phyloP scores from a whole-genome alignment of 2,797 vertebrate genomes.

The Ptychobarbus kaznakovi region DNA sequence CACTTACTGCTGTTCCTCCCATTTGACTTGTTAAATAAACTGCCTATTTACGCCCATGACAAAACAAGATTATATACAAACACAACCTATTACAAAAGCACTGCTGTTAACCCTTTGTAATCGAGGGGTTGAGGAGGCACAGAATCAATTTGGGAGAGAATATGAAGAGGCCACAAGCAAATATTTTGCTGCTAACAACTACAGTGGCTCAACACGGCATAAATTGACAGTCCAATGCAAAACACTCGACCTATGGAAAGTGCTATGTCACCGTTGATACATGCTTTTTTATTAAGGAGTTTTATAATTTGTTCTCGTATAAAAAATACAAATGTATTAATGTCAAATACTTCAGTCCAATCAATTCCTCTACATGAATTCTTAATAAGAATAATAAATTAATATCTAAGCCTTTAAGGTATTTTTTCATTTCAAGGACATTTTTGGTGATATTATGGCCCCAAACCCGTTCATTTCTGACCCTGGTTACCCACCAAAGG shows the following conservation, averaged over 20 bases:
- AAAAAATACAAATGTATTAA: not conserved
- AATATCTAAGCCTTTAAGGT: not conserved
- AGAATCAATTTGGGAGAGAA: not conserved
- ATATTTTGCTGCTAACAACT: conserved; percentile 8
- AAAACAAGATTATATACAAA: conserved; percentile 81
- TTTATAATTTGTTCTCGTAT: not conserved
- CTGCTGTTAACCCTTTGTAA: conserved; percentile 34
- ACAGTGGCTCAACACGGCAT: not conserved
- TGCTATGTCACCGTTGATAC: not conserved
- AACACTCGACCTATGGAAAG: not conserved
- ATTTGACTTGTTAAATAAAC: conserved; percentile 83
- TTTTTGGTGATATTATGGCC: not conserved
- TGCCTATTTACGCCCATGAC: conserved; percentile 76
- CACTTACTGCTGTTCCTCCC: conserved; percentile 66
- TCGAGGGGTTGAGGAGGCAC: conserved; percentile 12
- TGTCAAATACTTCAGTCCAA: not conserved
- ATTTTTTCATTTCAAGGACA: not conserved
- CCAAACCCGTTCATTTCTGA: not conserved
- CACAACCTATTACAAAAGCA: conserved; percentile 57
- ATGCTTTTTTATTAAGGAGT: not conserved
- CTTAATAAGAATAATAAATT: not conserved
- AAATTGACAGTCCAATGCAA: not conserved
- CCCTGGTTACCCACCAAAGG: not conserved
- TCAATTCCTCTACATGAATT: not conserved
- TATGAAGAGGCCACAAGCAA: conserved; percentile 23